A percentile compares a stretch with the other conserved stretches of the same genome.
Conservation (phyloP, 2,797 vertebrate species). For the Enteromius treurensis region DNA sequence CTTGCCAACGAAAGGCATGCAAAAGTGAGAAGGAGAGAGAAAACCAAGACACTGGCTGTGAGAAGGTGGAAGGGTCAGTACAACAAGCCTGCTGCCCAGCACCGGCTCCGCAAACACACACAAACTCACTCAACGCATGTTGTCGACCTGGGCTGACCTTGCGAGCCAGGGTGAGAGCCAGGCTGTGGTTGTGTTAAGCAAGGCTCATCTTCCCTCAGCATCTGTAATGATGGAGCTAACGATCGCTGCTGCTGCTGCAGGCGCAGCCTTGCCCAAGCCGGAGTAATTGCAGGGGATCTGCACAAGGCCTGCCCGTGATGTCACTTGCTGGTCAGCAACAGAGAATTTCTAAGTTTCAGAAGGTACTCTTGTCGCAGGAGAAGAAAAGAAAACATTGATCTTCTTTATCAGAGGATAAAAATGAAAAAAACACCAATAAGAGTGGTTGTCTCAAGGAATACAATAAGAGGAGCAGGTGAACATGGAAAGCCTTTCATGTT, state of each 20-base stretch:
- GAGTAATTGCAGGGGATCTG: constrained; percentile 16
- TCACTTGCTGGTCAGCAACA: not conserved
- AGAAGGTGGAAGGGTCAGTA: constrained; percentile 50
- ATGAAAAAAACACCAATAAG: constrained; percentile 67
- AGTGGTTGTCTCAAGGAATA: constrained; percentile 64
- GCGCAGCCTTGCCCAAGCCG: not conserved
- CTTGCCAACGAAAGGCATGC: constrained; percentile 39
- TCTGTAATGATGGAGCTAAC: constrained; percentile 72
- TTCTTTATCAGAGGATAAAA: constrained; percentile 71
- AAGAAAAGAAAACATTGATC: constrained; percentile 68
- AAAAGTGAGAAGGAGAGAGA: constrained; percentile 32
- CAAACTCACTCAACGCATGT: constrained; percentile 14
- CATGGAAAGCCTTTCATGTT: constrained; percentile 52
- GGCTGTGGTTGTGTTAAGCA: constrained; percentile 61
- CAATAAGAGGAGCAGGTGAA: constrained; percentile 55
- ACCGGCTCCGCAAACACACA: constrained; percentile 51
- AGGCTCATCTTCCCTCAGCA: constrained; percentile 69
- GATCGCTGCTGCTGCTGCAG: constrained; percentile 51
- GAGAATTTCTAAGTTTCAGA: not conserved
- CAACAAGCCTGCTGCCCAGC: constrained; percentile 61
- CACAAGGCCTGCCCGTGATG: constrained; percentile 1
- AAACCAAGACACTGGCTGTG: constrained; percentile 26
- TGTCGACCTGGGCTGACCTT: constrained; percentile 33
- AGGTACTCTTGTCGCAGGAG: constrained; percentile 52
- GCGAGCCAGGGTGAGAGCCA: constrained; percentile 54